phyloP scores from a whole-genome alignment of 2,113 vertebrate genomes.

The Canis aureus region DNA sequence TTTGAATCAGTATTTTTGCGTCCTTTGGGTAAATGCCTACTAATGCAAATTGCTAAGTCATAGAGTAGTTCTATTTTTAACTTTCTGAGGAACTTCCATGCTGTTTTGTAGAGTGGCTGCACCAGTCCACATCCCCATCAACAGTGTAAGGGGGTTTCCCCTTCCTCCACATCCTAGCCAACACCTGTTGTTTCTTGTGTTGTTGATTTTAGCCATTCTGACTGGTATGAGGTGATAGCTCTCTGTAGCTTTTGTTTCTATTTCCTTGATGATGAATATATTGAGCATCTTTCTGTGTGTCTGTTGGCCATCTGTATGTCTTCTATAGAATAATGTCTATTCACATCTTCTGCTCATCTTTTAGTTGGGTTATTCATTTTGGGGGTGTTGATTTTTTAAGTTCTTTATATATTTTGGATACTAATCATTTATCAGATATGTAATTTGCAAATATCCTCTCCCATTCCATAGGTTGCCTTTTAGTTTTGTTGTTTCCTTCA shows the following conservation, averaged over 20 bases:
- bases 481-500: not conserved
- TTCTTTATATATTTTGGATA: not conserved
- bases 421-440: not conserved
- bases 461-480: not conserved
- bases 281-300: not conserved
- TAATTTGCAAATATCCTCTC: not conserved
- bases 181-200: not conserved
- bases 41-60: not conserved
- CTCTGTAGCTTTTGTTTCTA: not conserved
- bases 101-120: not conserved
- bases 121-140: not conserved
- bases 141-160: not conserved
- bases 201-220: not conserved
- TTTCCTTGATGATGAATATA: not conserved
- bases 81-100: not conserved
- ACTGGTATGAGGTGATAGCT: not conserved
- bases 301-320: not conserved
- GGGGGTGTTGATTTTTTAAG: not conserved
- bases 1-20: not conserved
- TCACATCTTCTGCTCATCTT: not conserved
- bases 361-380: not conserved
- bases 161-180: not conserved
- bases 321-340: not conserved
- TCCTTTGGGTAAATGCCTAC: too few species aligned
- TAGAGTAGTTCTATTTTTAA: not conserved